These are phyloP conservation scores for Cepaea hortensis DNA, from an alignment of 2,888 invertebrate species.

Conservation along the genomic window DNA sequence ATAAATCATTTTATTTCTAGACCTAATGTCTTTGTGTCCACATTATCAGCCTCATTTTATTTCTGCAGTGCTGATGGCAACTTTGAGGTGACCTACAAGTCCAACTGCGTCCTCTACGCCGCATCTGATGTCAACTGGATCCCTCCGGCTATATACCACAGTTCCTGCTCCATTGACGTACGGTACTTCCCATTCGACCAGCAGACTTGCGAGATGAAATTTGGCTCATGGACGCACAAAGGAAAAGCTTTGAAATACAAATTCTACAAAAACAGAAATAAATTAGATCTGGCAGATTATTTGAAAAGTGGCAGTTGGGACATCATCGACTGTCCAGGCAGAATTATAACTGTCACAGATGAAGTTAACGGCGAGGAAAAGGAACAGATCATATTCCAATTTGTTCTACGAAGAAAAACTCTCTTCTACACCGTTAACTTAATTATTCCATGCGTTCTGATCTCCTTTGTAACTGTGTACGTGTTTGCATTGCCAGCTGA, in stretches of 20 bases:
- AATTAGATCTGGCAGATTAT: slow-evolving; percentile 75
- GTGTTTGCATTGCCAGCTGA: slow-evolving; percentile 99
- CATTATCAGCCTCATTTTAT: background rate
- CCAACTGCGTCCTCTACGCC: slow-evolving; percentile 98
- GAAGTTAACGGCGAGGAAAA: slow-evolving; percentile 64
- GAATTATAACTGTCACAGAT: slow-evolving; percentile 60
- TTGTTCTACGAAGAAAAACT: slow-evolving; percentile 96
- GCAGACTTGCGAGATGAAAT: slow-evolving; percentile 99
- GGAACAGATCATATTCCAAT: slow-evolving; percentile 90
- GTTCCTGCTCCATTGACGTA: slow-evolving; percentile 99
- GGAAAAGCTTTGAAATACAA: slow-evolving; percentile 71
- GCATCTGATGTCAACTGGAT: slow-evolving; percentile 97
- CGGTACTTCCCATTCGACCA: slow-evolving; percentile 99
- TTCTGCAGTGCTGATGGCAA: slow-evolving; percentile 95
- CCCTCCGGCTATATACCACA: slow-evolving; percentile 99
- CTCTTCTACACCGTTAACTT: slow-evolving; percentile 99
- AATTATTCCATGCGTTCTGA: slow-evolving; percentile 97
- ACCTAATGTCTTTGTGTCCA: too few species aligned
- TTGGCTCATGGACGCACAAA: slow-evolving; percentile 82
- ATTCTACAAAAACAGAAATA: slow-evolving; percentile 68
- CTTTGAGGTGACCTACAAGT: slow-evolving; percentile 99
- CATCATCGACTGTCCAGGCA: slow-evolving; percentile 73
- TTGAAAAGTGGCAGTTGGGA: slow-evolving; percentile 76
- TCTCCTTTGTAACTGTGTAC: slow-evolving; percentile 97
- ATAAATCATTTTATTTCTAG: too few species aligned